Evolutionary conservation across 2,888 invertebrate genomes (phyloP).

Genomic region (Altica lythri): DNA sequence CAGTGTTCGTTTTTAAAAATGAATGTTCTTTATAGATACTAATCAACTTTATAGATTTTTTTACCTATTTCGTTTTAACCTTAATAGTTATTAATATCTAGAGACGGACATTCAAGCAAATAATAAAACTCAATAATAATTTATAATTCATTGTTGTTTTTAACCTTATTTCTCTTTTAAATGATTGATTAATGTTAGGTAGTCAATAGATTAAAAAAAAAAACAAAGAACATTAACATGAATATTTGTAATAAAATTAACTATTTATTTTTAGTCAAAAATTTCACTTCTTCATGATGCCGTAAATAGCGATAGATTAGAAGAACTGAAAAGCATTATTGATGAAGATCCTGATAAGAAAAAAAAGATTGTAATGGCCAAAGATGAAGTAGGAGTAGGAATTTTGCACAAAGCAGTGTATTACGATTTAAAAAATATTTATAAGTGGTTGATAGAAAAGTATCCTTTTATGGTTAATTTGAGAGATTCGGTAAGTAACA

Average conservation of each 20-base stretch:
- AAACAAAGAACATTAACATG: too few species aligned
- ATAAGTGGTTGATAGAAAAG: conserved; percentile 71
- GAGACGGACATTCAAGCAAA: too few species aligned
- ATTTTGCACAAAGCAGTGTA: conserved; percentile 82
- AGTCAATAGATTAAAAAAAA: too few species aligned
- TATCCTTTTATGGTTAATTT: conserved; percentile 69
- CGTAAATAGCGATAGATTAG: conserved; percentile 72
- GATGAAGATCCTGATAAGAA: conserved; percentile 56
- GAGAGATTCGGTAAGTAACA: conserved; percentile 74
- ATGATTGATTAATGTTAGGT: too few species aligned
- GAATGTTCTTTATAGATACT: too few species aligned
- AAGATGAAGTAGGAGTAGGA: conserved; percentile 72
- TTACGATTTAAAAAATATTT: conserved; percentile 73
- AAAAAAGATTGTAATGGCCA: conserved; percentile 65
- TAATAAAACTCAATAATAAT: too few species aligned
- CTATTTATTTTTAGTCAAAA: conserved; percentile 61
- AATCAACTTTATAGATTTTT: too few species aligned
- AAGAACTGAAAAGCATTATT: conserved; percentile 65
- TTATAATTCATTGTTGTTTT: too few species aligned
- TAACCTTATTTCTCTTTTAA: too few species aligned
- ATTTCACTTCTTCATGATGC: conserved; percentile 78
- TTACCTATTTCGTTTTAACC: too few species aligned
- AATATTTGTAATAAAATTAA: neutral
- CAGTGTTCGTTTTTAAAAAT: too few species aligned
- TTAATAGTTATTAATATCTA: too few species aligned